These are phyloP conservation scores for Falco naumanni DNA, from an alignment of 2,797 vertebrate species.

Conservation along the genomic window DNA sequence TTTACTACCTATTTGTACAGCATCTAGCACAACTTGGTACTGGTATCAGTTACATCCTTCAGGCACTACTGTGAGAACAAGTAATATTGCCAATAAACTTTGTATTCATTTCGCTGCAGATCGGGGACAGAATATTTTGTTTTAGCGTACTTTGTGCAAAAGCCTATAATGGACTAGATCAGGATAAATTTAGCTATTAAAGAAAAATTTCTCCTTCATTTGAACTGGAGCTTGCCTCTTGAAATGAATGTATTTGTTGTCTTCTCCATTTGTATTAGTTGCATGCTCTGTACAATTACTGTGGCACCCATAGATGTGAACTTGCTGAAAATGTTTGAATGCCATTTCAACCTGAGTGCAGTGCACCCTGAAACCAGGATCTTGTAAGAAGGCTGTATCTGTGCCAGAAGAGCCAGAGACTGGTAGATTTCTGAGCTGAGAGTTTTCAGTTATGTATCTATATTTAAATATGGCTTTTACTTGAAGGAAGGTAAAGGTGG, in stretches of 20 bases:
- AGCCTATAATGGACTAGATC: neutral
- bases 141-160: neutral
- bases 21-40: neutral
- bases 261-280: neutral
- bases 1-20: neutral
- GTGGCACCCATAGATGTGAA: neutral
- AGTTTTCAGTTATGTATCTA: neutral
- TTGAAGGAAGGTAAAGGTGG: neutral
- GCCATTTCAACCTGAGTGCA: neutral
- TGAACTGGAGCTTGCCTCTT: neutral
- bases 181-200: constrained; percentile 21
- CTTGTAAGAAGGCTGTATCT: neutral
- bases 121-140: neutral
- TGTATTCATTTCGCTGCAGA: neutral
- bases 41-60: neutral
- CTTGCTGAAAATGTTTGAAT: neutral
- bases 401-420: neutral
- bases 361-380: neutral
- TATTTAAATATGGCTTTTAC: neutral
- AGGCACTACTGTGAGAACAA: neutral
- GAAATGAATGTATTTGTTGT: neutral
- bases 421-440: neutral
- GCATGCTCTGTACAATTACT: neutral
- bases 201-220: constrained; percentile 11
- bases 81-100: constrained; percentile 21